A percentile compares a stretch with the other conserved stretches of the same genome.
Evolutionary conservation across 2,888 invertebrate genomes (phyloP).

Genomic region (Torymus aiolomorphi): DNA sequence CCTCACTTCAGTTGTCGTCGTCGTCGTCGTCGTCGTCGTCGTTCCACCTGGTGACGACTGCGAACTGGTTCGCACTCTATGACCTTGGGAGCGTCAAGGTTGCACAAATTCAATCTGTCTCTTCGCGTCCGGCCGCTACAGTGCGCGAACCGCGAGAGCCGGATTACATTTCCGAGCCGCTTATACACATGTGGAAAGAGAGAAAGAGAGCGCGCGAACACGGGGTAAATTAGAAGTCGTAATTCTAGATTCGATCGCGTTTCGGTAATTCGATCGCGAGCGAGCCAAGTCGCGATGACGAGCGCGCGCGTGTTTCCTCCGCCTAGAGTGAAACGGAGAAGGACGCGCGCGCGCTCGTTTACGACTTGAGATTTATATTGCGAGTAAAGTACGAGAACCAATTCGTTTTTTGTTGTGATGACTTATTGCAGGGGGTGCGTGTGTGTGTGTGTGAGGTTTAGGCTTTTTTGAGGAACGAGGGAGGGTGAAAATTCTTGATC

Average conservation of each 20-base stretch:
- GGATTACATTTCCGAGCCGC: constrained; percentile 7
- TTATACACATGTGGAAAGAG: too few species aligned
- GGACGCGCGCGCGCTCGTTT: not conserved
- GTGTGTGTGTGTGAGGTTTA: too few species aligned
- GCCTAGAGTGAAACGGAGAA: constrained; percentile 4
- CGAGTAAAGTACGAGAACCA: too few species aligned
- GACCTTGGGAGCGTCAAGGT: constrained; percentile 23
- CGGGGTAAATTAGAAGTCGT: constrained; percentile 38
- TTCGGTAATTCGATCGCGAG: constrained; percentile 40
- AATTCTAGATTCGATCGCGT: constrained; percentile 51
- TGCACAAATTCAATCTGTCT: constrained; percentile 19
- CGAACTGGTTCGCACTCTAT: constrained; percentile 11
- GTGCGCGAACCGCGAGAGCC: too few species aligned
- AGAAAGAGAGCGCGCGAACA: not conserved
- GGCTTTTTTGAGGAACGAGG: too few species aligned
- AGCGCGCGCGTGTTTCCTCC: not conserved
- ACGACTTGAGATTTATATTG: not conserved
- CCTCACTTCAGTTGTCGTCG: not conserved
- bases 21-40: not conserved
- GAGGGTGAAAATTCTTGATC: too few species aligned
- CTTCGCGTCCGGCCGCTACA: not conserved
- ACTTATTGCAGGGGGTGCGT: too few species aligned
- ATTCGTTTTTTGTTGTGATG: too few species aligned
- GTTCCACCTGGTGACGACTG: constrained; percentile 30
- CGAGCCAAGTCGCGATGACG: not conserved